Base-by-base conservation (phyloP, 2,797 vertebrate genomes). In the Prionace glauca region DNA sequence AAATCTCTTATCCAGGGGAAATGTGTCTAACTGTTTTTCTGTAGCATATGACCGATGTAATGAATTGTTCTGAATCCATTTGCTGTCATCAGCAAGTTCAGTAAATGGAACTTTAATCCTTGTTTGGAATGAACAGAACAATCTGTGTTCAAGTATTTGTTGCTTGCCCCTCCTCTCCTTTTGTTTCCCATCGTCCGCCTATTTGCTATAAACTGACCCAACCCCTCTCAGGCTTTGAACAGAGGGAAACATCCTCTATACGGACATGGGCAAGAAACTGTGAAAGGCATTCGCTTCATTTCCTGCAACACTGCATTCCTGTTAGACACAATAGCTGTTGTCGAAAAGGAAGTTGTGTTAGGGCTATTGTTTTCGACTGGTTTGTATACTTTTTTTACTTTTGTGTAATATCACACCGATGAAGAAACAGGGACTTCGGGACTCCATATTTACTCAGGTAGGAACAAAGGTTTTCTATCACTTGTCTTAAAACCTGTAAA, bases 301-400 rank as follows among this genome's bases (percentile, higher is more conserved):
- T 98, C 98, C 97, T 98, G 98, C 96, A 96, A 95, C 96, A 96
- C 96, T 95, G 95, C 98, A 98, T 98, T 98, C 98, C 97, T 96
- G 95, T 77, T 96, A 10, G 86, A 69, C 95, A 96, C 96, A 97
- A 96, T 96, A 96, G 97, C 96, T 93, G 41, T 12, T 92, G 12
- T 56, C 8, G 50, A 95, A 74, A 56, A 50, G 72, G 50, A 77
- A 95, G 93, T 71, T 95, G 67, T 10, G 14, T 77, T 60, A 56
- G 29, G 41, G 10, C 71, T 77, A 65, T 72, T 50, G 26, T 94
- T 72, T n/a, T 74, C n/a, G 36, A 41, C 71, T 56, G 71, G 32
- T 71, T 71, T 94, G 92, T 95, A 45, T 92, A 74, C 45, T 94
- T 45, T 71, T 94, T 56, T 92, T 41, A 67, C 50, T 95, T 41